These are phyloP conservation scores for Xanthia icteritia DNA, from an alignment of 2,888 invertebrate species.

Conservation along the genomic window DNA sequence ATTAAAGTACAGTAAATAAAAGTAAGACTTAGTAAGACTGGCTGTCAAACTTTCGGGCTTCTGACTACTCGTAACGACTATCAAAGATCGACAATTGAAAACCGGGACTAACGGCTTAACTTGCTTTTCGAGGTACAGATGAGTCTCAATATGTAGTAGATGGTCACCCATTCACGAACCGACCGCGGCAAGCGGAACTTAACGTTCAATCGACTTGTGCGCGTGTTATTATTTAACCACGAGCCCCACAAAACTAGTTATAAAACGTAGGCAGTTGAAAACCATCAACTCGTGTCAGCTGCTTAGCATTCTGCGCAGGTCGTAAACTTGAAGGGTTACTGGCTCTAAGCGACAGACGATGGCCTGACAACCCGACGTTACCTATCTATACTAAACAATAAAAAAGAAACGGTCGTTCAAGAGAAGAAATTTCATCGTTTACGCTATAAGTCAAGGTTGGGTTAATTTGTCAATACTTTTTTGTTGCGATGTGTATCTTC, in stretches of 20 bases:
- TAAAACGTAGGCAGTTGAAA: neutral
- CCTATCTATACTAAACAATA: conserved; percentile 10
- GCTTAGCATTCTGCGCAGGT: conserved; percentile 48
- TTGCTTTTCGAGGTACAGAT: neutral
- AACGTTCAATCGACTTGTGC: neutral
- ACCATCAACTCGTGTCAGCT: conserved; percentile 28
- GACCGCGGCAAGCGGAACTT: neutral
- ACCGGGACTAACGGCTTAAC: neutral
- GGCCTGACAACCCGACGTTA: conserved; percentile 43
- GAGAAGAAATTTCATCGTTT: neutral
- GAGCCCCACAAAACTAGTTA: conserved; percentile 10
- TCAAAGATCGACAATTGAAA: neutral
- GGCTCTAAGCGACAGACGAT: conserved; percentile 30
- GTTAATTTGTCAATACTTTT: neutral
- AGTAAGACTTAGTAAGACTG: no score
- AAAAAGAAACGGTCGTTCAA: conserved; percentile 4
- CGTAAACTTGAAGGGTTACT: conserved; percentile 51
- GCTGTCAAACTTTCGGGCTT: neutral
- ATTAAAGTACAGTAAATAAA: no score
- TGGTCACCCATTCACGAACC: neutral
- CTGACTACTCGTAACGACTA: neutral
- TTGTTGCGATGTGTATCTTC: neutral
- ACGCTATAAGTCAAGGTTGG: neutral
- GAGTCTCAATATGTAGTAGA: neutral
- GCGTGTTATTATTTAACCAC: neutral